phyloP scores from a whole-genome alignment of 2,797 vertebrate genomes.

The Galagoides demidoff region DNA sequence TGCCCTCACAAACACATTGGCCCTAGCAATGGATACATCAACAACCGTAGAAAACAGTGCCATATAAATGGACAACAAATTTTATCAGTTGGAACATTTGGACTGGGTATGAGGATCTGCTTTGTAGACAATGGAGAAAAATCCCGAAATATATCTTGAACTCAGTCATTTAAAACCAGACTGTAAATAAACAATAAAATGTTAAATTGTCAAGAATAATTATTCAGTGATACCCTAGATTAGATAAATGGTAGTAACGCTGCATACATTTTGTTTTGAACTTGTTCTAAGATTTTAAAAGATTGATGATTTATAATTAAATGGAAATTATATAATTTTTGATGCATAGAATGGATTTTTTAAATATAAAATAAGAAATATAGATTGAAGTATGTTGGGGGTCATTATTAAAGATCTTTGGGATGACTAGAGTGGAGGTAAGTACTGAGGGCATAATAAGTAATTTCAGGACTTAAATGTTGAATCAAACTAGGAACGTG shows the following conservation, averaged over 20 bases:
- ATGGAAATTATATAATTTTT: not conserved
- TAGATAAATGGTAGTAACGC: not conserved
- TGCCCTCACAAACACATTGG: not conserved
- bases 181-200: constrained; percentile 26
- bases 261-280: not conserved
- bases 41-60: not conserved
- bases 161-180: not conserved
- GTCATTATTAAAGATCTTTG: constrained; percentile 17
- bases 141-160: not conserved
- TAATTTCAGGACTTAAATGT: not conserved
- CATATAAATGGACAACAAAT: not conserved
- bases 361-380: constrained; percentile 42
- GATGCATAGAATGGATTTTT: constrained; percentile 26
- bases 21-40: not conserved
- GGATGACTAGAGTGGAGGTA: not conserved
- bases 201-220: constrained; percentile 32
- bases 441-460: not conserved
- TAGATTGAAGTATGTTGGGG: not conserved
- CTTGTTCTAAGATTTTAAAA: constrained; percentile 51
- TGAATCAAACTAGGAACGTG: not conserved
- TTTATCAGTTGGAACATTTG: not conserved
- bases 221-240: not conserved
- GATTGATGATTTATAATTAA: constrained; percentile 26
- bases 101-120: not conserved
- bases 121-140: not conserved